Conservation (phyloP, 2,888 invertebrate species). For the Autographa gamma region DNA sequence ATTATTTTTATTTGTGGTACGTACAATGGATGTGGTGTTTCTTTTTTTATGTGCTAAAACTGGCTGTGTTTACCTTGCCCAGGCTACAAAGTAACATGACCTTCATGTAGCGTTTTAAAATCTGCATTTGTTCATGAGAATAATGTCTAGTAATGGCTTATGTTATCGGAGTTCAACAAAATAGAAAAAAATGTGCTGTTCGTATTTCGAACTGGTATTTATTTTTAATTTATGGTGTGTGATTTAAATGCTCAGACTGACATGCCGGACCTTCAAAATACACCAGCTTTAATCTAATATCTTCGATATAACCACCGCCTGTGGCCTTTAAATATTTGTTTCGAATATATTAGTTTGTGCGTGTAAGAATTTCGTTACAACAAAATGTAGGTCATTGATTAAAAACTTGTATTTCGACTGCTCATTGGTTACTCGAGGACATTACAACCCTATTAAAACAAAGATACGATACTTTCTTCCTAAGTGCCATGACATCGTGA, state of each 20-base stretch:
- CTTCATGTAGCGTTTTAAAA: neutral
- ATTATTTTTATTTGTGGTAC: neutral
- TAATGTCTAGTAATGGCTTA: neutral
- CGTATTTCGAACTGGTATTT: neutral
- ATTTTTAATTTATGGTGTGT: neutral
- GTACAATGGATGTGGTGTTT: neutral
- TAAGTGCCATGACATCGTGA: constrained; percentile 59
- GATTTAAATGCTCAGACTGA: neutral
- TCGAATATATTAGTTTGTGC: neutral
- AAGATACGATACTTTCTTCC: constrained; percentile 56
- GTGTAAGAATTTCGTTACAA: neutral
- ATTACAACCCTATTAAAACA: constrained; percentile 32
- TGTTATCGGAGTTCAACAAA: neutral
- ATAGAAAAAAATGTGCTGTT: neutral
- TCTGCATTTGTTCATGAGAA: constrained; percentile 2
- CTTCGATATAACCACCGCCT: neutral
- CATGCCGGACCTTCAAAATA: neutral
- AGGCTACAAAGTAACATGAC: constrained; percentile 5
- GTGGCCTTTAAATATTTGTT: constrained; percentile 4
- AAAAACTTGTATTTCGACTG: neutral
- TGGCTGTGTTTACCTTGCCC: neutral
- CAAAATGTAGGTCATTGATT: constrained; percentile 13
- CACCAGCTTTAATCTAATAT: neutral
- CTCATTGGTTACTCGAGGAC: constrained; percentile 14
- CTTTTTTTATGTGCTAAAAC: constrained; percentile 18